Percentiles rank a stretch among this genome's conserved stretches.
These are phyloP conservation scores for Hafferia zeledoni DNA, from an alignment of 2,797 vertebrate species.

Conservation along the genomic window DNA sequence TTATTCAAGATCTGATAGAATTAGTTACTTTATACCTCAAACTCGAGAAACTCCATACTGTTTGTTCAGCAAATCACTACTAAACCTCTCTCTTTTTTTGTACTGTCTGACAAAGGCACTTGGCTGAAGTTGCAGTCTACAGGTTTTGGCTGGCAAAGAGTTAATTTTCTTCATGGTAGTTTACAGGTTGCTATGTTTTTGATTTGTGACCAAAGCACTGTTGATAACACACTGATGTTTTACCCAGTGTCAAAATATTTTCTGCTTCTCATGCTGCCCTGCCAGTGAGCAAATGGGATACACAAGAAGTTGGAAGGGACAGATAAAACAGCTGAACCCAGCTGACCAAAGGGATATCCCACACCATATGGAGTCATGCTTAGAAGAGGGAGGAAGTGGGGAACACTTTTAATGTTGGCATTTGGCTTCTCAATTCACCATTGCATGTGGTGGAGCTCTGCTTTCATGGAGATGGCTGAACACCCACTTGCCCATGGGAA, in stretches of 20 bases:
- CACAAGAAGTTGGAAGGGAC: neutral
- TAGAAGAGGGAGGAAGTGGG: neutral
- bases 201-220: neutral
- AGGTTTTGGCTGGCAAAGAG: neutral
- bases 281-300: neutral
- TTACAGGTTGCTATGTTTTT: neutral
- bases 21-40: neutral
- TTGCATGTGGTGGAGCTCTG: rapidly evolving
- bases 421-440: neutral
- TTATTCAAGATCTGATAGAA: neutral
- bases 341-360: neutral
- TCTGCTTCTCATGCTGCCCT: neutral
- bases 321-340: neutral
- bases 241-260: neutral
- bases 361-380: neutral
- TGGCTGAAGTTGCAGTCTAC: neutral
- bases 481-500: neutral
- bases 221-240: neutral
- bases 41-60: neutral
- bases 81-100: neutral
- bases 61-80: neutral
- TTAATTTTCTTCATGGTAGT: neutral
- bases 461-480: neutral
- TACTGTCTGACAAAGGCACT: neutral
- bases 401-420: rapidly evolving